Base-by-base conservation (phyloP, 1,140 invertebrate genomes). In the Thrips palmi region DNA sequence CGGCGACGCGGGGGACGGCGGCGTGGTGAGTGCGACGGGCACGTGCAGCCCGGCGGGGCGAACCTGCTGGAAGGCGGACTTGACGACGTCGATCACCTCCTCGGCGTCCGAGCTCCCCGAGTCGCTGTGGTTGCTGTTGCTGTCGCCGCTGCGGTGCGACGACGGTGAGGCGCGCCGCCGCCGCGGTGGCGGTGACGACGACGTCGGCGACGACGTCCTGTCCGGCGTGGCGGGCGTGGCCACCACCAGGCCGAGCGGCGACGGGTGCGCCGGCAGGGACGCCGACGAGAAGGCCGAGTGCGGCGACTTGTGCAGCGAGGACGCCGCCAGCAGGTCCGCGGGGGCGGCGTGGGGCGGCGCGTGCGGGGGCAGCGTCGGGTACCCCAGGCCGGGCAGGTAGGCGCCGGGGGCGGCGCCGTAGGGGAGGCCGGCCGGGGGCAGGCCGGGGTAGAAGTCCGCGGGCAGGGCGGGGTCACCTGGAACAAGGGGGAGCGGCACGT, bases 1-100 rank as follows among this genome's bases (percentile, higher is more conserved):
- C 20, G 27, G 21, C 10, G 32, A 15, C n/a, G 32, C 23, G 24
- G 21, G 18, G 6, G 32, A 24, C 7, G 32, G 33, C n/a, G 40
- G 20, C 7, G 23, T 4, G 14, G 12, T 12, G 1, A n/a, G n/a
- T n/a, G n/a, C n/a, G n/a, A n/a, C n/a, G n/a, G n/a, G n/a, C n/a
- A n/a, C n/a, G n/a, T n/a, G n/a, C n/a, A n/a, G n/a, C n/a, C n/a
- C n/a, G n/a, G n/a, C n/a, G n/a, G n/a, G n/a, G n/a, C n/a, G n/a
- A 57, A 69, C 63, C 0, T 66, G 67, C 1, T 66, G 67, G 53
- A 78, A 80, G 21, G 77, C 77, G 14, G 75, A 80, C 50, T 76
- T 74, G 0, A 78, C 69, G 27, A 80, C 77, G 42, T 81, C 77
- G 42, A 74, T 73, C 30, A 67, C 66, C 47, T 74, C 71, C 38